Evolutionary conservation across 2,888 invertebrate genomes (phyloP).

Genomic region (Leucophora obtusa): DNA sequence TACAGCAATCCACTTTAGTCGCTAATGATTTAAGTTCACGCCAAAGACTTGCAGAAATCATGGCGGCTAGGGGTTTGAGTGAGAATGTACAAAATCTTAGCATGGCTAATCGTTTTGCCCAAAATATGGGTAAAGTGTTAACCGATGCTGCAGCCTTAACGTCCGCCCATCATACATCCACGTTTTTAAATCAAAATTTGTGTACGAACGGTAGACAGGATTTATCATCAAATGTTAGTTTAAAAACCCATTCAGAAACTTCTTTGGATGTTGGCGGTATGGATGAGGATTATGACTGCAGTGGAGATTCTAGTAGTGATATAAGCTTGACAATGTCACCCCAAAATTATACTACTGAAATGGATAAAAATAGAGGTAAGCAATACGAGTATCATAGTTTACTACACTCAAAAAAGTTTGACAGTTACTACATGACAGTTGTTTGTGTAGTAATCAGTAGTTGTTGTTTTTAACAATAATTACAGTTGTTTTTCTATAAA

Average conservation of each 20-base stretch:
- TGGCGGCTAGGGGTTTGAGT: constrained; percentile 65
- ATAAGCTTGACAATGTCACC: constrained; percentile 78
- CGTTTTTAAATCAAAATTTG: constrained; percentile 65
- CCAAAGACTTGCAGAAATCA: constrained; percentile 53
- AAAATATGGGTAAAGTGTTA: constrained; percentile 62
- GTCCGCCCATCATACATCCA: constrained; percentile 42
- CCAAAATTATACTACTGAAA: constrained; percentile 71
- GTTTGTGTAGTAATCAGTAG: too few relatives aligned
- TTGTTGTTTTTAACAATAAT: too few relatives aligned
- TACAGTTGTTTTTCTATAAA: too few relatives aligned
- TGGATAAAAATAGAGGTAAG: constrained; percentile 76
- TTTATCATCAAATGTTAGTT: constrained; percentile 17
- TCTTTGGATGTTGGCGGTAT: constrained; percentile 73
- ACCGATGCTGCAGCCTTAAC: constrained; percentile 49
- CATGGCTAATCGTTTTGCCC: constrained; percentile 53
- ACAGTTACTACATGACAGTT: too few relatives aligned
- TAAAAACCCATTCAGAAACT: constrained; percentile 66
- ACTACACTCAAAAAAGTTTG: too few relatives aligned
- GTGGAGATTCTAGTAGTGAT: constrained; percentile 78
- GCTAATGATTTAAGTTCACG: constrained; percentile 69
- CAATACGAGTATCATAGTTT: too few relatives aligned
- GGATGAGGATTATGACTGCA: constrained; percentile 77
- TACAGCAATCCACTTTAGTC: constrained; percentile 57
- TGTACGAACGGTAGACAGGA: constrained; percentile 27
- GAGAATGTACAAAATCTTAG: constrained; percentile 47